Evolutionary conservation across 2,797 vertebrate species (phyloP), one percentile per base, ranked within the genome.

Genomic region (Bufotes viridis): DNA sequence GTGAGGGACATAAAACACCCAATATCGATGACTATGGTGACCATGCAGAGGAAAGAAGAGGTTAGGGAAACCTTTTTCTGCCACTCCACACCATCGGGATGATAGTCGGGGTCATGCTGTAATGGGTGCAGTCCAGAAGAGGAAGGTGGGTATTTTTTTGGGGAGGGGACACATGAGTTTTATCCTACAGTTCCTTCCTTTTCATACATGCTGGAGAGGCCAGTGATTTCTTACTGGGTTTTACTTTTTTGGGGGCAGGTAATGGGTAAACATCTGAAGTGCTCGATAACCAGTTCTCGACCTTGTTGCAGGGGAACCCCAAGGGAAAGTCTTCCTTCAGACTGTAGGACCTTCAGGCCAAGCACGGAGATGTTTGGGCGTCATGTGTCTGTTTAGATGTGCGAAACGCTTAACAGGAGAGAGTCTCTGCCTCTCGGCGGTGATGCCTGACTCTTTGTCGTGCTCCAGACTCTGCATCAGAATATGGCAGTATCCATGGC

Each of bases 401-500:
- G 79, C 29, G 17, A 65, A 87, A 70, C 22, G 10, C 84, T 65
- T 67, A 86, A 57, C 14, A 78, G 20, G 49, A 60, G 42, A 84
- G 55, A 63, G 53, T 81, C 55, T 74, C 11, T 7, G 61, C 34
- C 85, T 87, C 51, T 63, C 61, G 13, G 53, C 76, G 72, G 76
- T 22, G 63, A 72, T 85, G 87, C 87, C 82, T 18, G 74, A 57
- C 75, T 5, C 79, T 75, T 63, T 63, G 49, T 79, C 53, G 3
- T 49, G 57, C 22, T 87, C 57, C 70, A 22, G 10, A 83, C 70
- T 34, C 61, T 4, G 49, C 87, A 88, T 85, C 55, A 20, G n/a
- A 85, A 85, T 74, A n/a, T 75, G 17, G 18, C 24, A 80, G 87
- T 88, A 72, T 74, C 82, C 82, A 85, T 88, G 58, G 82, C 53